Base-by-base conservation (phyloP, 35 echinoderm and acorn worm species). In the Apostichopus parvimensis region DNA sequence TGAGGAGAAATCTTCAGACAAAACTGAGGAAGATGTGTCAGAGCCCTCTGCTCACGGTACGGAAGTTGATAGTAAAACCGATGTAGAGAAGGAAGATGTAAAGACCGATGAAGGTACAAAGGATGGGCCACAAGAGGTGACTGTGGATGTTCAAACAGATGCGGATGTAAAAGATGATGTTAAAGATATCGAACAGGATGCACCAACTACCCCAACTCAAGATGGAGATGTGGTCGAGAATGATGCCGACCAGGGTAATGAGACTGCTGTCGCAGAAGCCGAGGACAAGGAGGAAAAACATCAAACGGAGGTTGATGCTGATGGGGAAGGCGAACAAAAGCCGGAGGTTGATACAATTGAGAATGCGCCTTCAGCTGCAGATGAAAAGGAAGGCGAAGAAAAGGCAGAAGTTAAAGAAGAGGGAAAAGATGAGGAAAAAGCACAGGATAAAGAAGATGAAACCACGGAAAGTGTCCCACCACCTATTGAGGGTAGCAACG, bases 361-460 rank as follows among this genome's bases (percentile, higher is more conserved):
- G 54, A 13, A 82, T 9, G 6, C 52, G 8, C 8, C 79, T 55
- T 12, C 52, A 5, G 45, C 79, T 55, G 2, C 28, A 82, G 14
- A 82, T 4, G 79, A 17, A 82, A 56, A 56, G 12, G 45, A 82
- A 53, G 17, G 79, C 55, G 2, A 82, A 82, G 79, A 82, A 6
- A 53, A 82, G 7, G 54, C 79, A 9, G n/a, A 34, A 82, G 9
- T 68, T 45, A 45, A 45, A 68, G 8, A 18, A 14, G 78, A 80
- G 28, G 25, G 25, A 25, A 80, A 80, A 82, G 12, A 9, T 13
- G 79, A n/a, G 79, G 17, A 82, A 53, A 82, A 82, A 55, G 79
- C 6, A 80, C 20, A 15, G 28, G 79, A 75, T 8, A 18, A 45
- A 53, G 17, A 75, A 6, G 71, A 22, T 8, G 71, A 75, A 75